A percentile compares a stretch with the other conserved stretches of the same genome.
These are phyloP conservation scores for Saccostrea cuccullata DNA, from an alignment of 1,140 invertebrate species.

Conservation along the genomic window DNA sequence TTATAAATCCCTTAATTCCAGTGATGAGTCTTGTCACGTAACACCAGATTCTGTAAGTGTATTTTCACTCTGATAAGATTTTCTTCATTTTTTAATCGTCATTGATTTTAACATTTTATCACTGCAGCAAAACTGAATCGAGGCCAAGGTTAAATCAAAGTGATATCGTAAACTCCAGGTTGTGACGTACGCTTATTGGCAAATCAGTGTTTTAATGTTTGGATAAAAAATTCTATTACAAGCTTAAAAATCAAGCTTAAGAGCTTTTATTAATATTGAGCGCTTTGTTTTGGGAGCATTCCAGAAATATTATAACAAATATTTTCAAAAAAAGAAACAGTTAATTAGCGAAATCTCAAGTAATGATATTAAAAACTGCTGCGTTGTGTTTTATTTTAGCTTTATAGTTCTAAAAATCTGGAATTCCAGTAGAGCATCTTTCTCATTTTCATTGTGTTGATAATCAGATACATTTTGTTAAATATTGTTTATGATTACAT, in stretches of 20 bases:
- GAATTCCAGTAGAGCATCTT: no score
- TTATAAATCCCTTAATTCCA: no score
- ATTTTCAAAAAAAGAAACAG: background rate
- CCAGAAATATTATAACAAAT: background rate
- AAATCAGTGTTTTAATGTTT: background rate
- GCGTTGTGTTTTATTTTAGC: no score
- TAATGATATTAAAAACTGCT: no score
- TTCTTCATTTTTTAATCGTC: background rate
- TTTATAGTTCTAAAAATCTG: no score
- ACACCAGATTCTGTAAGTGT: background rate
- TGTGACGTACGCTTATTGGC: background rate
- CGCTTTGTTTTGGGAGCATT: background rate
- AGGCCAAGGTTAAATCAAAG: background rate
- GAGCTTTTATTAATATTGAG: background rate
- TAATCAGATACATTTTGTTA: no score
- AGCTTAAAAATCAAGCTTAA: background rate
- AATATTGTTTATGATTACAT: no score
- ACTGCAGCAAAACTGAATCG: background rate
- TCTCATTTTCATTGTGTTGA: no score
- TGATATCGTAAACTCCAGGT: background rate
- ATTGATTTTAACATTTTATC: background rate
- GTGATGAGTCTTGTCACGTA: no score
- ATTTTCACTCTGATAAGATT: background rate
- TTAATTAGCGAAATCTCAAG: no score
- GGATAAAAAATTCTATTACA: background rate